phyloP scores from a whole-genome alignment of 2,797 vertebrate genomes.

The Crax fasciolata region DNA sequence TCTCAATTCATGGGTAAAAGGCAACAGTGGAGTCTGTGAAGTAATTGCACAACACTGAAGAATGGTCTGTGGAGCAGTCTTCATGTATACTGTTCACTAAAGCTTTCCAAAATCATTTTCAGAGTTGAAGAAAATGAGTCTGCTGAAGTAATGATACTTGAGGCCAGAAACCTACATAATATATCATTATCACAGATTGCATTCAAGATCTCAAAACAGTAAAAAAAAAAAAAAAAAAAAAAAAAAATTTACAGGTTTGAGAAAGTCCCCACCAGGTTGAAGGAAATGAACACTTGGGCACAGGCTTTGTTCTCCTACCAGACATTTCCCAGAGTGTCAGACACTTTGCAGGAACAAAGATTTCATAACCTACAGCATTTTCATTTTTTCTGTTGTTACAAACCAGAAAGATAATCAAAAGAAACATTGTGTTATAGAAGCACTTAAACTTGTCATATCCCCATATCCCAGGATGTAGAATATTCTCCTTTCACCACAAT shows the following conservation, averaged over 20 bases:
- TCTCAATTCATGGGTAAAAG: background rate
- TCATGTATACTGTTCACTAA: background rate
- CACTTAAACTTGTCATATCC: slow-evolving; percentile 16
- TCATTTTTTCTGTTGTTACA: slow-evolving; percentile 15
- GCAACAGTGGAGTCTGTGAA: background rate
- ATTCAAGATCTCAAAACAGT: slow-evolving; percentile 12
- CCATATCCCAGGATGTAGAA: background rate
- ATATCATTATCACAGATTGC: slow-evolving; percentile 24
- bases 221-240: background rate
- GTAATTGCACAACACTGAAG: slow-evolving; percentile 1
- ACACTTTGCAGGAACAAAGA: slow-evolving; percentile 37
- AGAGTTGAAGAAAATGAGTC: slow-evolving; percentile 19
- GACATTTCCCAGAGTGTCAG: slow-evolving; percentile 1
- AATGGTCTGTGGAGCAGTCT: background rate
- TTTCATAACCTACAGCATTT: slow-evolving; percentile 34
- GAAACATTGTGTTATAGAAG: slow-evolving; percentile 11
- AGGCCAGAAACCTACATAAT: background rate
- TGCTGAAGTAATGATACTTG: slow-evolving; percentile 5
- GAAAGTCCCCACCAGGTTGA: background rate
- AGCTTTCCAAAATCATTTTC: slow-evolving; percentile 16
- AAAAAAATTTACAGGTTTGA: background rate
- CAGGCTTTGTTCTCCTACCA: slow-evolving; percentile 54
- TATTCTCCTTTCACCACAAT: slow-evolving; percentile 19
- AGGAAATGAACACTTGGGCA: slow-evolving; percentile 44
- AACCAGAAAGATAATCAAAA: slow-evolving; percentile 56